These are phyloP conservation scores for Tragelaphus scriptus DNA, from an alignment of 2,113 vertebrate genomes.

Conservation along the genomic window DNA sequence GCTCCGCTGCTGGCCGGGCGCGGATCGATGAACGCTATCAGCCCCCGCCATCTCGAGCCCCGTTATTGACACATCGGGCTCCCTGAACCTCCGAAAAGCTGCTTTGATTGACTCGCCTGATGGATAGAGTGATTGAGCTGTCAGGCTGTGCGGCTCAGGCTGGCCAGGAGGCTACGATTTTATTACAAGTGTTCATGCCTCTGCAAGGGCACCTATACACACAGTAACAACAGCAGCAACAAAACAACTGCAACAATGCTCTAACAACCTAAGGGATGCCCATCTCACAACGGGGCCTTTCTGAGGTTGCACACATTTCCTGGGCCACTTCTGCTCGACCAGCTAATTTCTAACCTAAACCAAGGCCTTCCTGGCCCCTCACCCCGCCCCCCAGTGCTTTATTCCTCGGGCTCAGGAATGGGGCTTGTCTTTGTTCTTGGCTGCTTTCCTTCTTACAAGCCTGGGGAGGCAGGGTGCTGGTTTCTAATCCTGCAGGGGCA, in stretches of 20 bases:
- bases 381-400: not conserved
- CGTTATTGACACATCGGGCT: conserved; percentile 80
- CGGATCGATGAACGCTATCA: conserved; percentile 60
- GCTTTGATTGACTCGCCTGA: conserved; percentile 85
- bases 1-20: not conserved
- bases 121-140: conserved; percentile 89
- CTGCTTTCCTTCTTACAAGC: not conserved
- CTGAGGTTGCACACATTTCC: not conserved
- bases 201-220: not conserved
- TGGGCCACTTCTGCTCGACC: not conserved
- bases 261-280: not conserved
- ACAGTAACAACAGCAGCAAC: not conserved
- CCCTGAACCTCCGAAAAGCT: conserved; percentile 84
- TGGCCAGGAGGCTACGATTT: conserved; percentile 64
- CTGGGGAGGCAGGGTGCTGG: not conserved
- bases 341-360: not conserved
- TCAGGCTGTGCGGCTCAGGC: conserved; percentile 74
- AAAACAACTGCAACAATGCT: not conserved
- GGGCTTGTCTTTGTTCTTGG: conserved; percentile 53
- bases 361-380: not conserved
- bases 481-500: not conserved
- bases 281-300: not conserved
- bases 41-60: conserved; percentile 70
- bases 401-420: not conserved
- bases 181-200: conserved; percentile 66